These are phyloP conservation scores for Equus quagga DNA, from an alignment of 2,113 vertebrate genomes.

Conservation along the genomic window DNA sequence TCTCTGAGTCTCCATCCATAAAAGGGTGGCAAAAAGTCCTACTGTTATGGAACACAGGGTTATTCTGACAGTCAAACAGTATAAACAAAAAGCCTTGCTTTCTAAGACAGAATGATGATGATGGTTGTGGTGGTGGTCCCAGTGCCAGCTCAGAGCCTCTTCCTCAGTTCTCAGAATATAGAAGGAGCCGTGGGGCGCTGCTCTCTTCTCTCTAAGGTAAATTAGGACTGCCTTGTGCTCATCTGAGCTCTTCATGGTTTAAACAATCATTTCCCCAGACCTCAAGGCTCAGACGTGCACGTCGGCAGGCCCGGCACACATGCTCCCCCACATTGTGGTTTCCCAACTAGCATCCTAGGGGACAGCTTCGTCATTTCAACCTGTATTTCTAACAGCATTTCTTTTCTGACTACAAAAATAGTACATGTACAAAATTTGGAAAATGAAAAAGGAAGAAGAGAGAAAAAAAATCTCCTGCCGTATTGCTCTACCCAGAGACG, in stretches of 20 bases:
- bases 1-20: background rate
- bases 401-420: slow-evolving; percentile 16
- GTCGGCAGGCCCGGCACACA: background rate
- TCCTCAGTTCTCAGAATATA: background rate
- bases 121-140: background rate
- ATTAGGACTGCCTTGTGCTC: background rate
- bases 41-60: background rate
- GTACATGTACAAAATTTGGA: background rate
- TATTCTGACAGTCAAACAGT: background rate
- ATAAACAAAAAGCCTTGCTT: background rate
- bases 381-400: slow-evolving; percentile 26
- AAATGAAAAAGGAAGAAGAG: slow-evolving; percentile 10
- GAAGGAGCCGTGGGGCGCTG: background rate
- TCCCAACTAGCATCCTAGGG: background rate
- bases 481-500: background rate
- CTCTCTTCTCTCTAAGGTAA: background rate
- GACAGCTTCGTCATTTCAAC: background rate
- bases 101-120: background rate
- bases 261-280: background rate
- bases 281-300: background rate
- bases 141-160: background rate
- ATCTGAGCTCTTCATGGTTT: background rate
- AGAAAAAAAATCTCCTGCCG: background rate
- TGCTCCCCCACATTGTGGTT: background rate
- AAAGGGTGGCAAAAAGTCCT: background rate